Base-by-base conservation (phyloP, 2,113 vertebrate species). In the Centropristis striata region DNA sequence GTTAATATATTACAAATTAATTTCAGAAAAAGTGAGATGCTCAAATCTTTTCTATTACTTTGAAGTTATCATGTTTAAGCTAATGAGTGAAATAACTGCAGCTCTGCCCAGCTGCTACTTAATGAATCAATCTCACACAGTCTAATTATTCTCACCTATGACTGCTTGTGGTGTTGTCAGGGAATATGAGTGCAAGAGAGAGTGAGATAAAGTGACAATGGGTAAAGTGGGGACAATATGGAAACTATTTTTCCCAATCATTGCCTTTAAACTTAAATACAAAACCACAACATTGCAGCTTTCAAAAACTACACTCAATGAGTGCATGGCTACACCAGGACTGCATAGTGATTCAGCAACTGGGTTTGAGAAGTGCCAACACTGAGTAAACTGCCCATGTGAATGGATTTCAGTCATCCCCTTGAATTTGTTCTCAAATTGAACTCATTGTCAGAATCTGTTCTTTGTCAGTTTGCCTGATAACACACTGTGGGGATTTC, bases 121-220 rank as follows among this genome's bases (percentile, higher is more conserved):
- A 60, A 78, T 75, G 36, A 63, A 77, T 61, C 50, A 71, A 54
- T 75, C 28, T 64, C 42, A 65, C 42, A 65, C 25, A 13, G 13
- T 47, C 25, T 59, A 70, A 81, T 81, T 79, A 61, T 59, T 84
- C 21, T 67, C 39, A 72, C 41, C 8, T 54, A 20, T 71, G 39
- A 44, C 46, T 61, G 70, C 59, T 44, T 20, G 20, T 59, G 47
- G 28, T 28, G 59, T 80, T 80, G 39, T 69, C 28, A 42, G 41
- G 18, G 47, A 51, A 60, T 74, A 55, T 28, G 4, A 41, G 50
- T 73, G 25, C 28, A 55, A 53, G 36, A 2, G 23, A 36, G 39
- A 15, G 12, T 55, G 66, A 78, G 39, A 55, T 70, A 37, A 54
- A 47, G 54, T 59, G 41, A 27, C n/a, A 20, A 20, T 57, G 46